A percentile compares a stretch with the other conserved stretches of the same genome.
phyloP scores from a whole-genome alignment of 2,888 invertebrate genomes.

The Ennomos fuscantarius region DNA sequence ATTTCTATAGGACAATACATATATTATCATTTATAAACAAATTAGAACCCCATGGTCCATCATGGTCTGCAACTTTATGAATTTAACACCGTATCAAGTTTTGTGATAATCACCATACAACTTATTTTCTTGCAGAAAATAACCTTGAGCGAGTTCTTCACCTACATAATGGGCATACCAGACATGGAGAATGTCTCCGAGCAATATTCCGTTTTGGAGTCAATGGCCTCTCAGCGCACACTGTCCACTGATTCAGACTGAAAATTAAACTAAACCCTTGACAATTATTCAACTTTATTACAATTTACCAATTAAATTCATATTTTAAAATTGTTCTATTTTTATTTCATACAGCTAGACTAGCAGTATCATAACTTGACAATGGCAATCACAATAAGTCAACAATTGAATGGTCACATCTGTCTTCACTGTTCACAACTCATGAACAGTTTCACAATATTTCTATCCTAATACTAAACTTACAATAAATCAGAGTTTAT shows the following conservation, averaged over 20 bases:
- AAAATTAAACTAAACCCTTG: constrained; percentile 31
- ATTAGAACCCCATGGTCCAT: too few species aligned
- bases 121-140: constrained; percentile 61
- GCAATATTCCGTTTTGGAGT: constrained; percentile 49
- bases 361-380: constrained; percentile 4
- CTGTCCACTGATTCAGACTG: constrained; percentile 46
- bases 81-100: too few species aligned
- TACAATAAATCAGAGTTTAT: constrained; percentile 29
- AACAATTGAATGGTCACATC: constrained; percentile 2
- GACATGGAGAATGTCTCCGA: constrained; percentile 62
- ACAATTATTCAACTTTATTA: constrained; percentile 19
- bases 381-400: constrained; percentile 15
- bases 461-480: constrained; percentile 34
- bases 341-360: constrained; percentile 2
- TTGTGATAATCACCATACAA: too few species aligned
- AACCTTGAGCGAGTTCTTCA: constrained; percentile 67
- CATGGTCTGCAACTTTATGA: too few species aligned
- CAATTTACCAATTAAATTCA: constrained; percentile 35
- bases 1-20: too few species aligned
- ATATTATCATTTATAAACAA: too few species aligned
- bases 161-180: constrained; percentile 80
- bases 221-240: constrained; percentile 44
- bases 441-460: constrained; percentile 20
- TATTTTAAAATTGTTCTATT: constrained; percentile 11
- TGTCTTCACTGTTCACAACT: constrained; percentile 10